Base-by-base conservation (phyloP, 92 coral and sea anemone species). In the Micromussa lordhowensis region DNA sequence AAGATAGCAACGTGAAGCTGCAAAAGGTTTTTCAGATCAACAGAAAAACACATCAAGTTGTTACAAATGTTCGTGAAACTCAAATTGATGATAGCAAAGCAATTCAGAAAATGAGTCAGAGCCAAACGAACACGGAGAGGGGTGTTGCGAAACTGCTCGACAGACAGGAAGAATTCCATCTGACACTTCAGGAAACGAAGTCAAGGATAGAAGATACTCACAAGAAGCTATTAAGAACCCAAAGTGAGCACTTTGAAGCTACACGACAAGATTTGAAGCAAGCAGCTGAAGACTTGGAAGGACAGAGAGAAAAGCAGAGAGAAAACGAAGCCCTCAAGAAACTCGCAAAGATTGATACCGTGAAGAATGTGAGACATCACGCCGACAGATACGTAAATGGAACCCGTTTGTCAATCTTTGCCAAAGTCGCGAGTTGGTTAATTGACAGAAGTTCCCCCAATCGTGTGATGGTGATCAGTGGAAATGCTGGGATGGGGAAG, bases 401-500 rank as follows among this genome's bases (percentile, higher is more conserved):
- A 35, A 92, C 91, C 26, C 88, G 95, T 16, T 31, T 19, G n/a
- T 82, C 93, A 75, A 32, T 92, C 31, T 59, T 92, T 24, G 80
- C 80, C n/a, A 54, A 30, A 54, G 84, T 92, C 26, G 81, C 69
- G 31, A 54, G 73, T 32, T 90, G 89, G 91, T 68, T 80, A n/a
- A 26, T 74, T 49, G 85, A 85, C 36, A 69, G 38, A 30, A 86
- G 70, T 53, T 91, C 90, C 8, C 68, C 79, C 49, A 72, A 77
- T 70, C 86, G 87, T 31, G 93, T 90, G 59, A 55, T 78, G 77
- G 79, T 90, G 21, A 80, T 92, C 36, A 76, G 82, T 57, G 95
- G 82, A 19, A 64, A 38, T 72, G 88, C 95, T 1, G 95, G 95
- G 18, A 91, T 92, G 86, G 95, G 95, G 17, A 92, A 92, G 70